Base-by-base conservation (phyloP, 2,888 invertebrate species). In the Agrilus biguttatus region DNA sequence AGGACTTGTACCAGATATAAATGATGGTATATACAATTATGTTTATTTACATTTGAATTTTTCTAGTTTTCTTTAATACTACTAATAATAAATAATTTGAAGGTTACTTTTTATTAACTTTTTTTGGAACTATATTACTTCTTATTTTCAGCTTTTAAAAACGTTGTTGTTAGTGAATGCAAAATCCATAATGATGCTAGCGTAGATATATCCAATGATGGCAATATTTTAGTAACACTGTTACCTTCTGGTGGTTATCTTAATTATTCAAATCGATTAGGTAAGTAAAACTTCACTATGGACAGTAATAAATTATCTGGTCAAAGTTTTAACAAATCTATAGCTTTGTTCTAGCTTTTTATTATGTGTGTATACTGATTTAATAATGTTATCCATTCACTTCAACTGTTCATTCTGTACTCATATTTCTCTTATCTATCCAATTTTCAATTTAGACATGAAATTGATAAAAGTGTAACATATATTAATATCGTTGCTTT, bases 141-240 rank as follows among this genome's bases (percentile, higher is more conserved):
- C 4, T 35, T 36, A 17, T 36, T 66, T 67, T 28, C 58, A 81
- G 81, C 73, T 50, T 69, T 75, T 41, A 77, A 78, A 55, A 88
- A 88, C 57, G 70, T 89, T 33, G 81, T 89, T 17, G 87, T 88
- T 7, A 72, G 74, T 32, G 78, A 83, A 53, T 88, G 88, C 62
- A 82, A 83, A 59, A 83, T 90, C 47, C 87, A 88, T 65, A 89
- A 88, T 60, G 88, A 89, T 58, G 87, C 86, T 23, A 86, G 85
- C 60, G 82, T 87, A 51, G 86, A 86, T 59, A 80, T 89, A 53
- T 86, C 87, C 10, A 75, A 77, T 46, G 85, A 88, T 60, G 87
- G 87, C 14, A 74, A 78, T 23, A 68, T 85, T 42, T 66, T 90
- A 47, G 87, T 84, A 7, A 81, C 86, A 1, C 69, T 88, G 47